phyloP scores from a whole-genome alignment of 2,113 vertebrate species.

The Perca flavescens region DNA sequence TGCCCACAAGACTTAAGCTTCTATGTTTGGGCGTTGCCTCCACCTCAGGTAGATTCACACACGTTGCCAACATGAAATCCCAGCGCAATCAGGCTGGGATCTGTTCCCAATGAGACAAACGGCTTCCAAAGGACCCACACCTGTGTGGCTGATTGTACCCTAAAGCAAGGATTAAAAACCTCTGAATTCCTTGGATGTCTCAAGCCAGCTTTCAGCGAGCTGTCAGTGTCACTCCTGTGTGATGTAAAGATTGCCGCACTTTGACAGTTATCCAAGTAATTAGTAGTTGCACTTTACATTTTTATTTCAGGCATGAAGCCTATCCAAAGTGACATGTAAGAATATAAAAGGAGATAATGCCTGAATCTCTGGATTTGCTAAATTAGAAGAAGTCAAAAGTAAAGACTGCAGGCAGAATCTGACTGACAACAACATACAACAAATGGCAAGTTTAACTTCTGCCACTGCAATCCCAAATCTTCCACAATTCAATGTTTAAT shows the following conservation, averaged over 20 bases:
- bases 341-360: neutral
- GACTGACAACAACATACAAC: neutral
- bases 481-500: neutral
- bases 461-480: neutral
- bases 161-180: conserved; percentile 67
- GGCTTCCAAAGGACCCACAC: conserved; percentile 29
- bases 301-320: conserved; percentile 8
- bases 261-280: conserved; percentile 58
- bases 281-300: conserved; percentile 38
- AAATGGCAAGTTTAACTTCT: neutral
- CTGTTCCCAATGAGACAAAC: conserved; percentile 6
- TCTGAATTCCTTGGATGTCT: conserved; percentile 36
- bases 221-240: conserved; percentile 50
- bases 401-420: neutral
- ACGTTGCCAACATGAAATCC: conserved; percentile 30
- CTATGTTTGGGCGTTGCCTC: conserved; percentile 16
- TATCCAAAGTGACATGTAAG: conserved; percentile 26
- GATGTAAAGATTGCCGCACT: neutral
- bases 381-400: neutral
- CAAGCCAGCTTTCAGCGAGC: conserved; percentile 14
- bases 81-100: conserved; percentile 35
- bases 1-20: conserved; percentile 4
- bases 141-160: conserved; percentile 55
- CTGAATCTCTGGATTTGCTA: neutral
- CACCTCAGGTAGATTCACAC: conserved; percentile 29